Percentiles rank a stretch among this genome's conserved stretches.
phyloP scores from a whole-genome alignment of 2,113 vertebrate genomes.

The Melierax canorus region DNA sequence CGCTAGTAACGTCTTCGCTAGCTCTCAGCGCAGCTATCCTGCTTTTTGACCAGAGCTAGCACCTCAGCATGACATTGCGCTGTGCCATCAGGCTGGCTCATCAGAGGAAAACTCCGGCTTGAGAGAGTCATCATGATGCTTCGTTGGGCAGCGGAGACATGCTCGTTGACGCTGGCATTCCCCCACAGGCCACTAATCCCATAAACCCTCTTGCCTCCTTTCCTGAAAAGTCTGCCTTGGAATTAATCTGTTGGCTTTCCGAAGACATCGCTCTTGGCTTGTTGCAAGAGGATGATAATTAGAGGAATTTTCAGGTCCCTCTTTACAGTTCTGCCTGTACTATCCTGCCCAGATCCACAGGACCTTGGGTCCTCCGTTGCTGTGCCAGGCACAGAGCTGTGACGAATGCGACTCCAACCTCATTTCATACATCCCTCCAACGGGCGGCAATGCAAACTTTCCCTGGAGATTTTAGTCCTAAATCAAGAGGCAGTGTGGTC shows the following conservation, averaged over 20 bases:
- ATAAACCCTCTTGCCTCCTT: not conserved
- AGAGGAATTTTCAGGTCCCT: not conserved
- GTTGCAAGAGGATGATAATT: not conserved
- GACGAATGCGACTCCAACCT: not conserved
- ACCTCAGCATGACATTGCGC: fast-evolving
- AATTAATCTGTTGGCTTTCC: not conserved
- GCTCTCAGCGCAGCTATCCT: not conserved
- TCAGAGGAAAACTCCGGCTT: not conserved
- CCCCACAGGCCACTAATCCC: not conserved
- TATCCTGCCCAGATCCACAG: not conserved
- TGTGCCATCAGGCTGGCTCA: fast-evolving
- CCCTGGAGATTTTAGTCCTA: not conserved
- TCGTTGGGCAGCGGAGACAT: not conserved
- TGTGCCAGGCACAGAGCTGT: not conserved
- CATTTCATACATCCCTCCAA: not conserved
- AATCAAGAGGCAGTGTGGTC: not conserved
- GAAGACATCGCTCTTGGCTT: not conserved
- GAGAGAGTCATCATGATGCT: not conserved
- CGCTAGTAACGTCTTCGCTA: not conserved
- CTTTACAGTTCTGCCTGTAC: not conserved
- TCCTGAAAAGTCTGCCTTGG: not conserved
- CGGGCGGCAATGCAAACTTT: not conserved
- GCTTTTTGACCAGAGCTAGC: not conserved
- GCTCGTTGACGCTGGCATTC: not conserved
- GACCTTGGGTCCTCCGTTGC: not conserved